These are phyloP conservation scores for Prolemur simus DNA, from an alignment of 2,113 vertebrate genomes.

Conservation along the genomic window DNA sequence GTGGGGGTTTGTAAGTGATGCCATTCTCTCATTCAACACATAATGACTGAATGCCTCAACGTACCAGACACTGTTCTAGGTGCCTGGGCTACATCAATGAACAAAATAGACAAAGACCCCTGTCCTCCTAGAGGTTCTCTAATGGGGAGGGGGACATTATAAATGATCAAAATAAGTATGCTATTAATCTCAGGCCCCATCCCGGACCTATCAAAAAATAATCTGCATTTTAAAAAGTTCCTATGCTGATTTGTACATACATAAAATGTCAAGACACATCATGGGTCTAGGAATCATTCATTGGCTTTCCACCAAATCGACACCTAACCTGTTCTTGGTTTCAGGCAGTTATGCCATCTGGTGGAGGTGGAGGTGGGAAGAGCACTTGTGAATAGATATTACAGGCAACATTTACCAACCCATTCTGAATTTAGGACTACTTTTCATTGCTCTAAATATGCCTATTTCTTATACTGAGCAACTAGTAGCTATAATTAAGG, in stretches of 20 bases:
- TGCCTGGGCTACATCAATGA: not conserved
- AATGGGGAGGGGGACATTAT: not conserved
- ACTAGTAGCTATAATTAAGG: conserved; percentile 34
- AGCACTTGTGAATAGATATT: not conserved
- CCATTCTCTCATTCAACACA: not conserved
- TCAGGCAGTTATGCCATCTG: not conserved
- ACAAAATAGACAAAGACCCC: not conserved
- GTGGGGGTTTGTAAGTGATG: not conserved
- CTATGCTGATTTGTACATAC: not conserved
- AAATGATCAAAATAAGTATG: not conserved
- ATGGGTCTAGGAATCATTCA: not conserved
- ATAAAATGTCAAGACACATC: not conserved
- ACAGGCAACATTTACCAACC: not conserved
- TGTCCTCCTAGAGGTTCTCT: not conserved
- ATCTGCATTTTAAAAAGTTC: not conserved
- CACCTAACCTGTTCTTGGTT: not conserved
- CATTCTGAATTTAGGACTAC: not conserved
- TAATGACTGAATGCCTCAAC: not conserved
- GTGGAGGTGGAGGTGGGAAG: not conserved
- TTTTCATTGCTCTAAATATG: not conserved
- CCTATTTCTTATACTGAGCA: not conserved
- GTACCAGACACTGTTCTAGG: not conserved
- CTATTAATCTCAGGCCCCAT: not conserved
- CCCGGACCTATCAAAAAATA: not conserved
- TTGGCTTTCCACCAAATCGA: not conserved